Conservation (phyloP, 2,888 invertebrate genomes). For the Phyllotreta striolata region DNA sequence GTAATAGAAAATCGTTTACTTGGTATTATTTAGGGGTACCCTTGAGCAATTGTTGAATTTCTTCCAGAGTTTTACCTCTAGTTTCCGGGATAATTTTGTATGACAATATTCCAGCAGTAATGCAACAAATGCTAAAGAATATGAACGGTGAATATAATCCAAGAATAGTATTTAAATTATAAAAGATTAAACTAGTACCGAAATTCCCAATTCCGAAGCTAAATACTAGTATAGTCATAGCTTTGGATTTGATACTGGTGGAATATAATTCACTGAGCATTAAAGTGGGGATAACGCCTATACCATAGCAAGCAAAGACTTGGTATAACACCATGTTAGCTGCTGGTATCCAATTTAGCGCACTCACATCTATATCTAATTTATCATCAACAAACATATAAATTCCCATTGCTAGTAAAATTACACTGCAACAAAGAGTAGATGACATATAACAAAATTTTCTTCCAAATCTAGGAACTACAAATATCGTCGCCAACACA, state of each 20-base stretch:
- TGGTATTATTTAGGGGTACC: not conserved
- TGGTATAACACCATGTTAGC: slow-evolving; percentile 46
- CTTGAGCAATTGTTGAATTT: slow-evolving; percentile 50
- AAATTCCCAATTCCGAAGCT: slow-evolving; percentile 44
- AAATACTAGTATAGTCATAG: slow-evolving; percentile 38
- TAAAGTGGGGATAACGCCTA: slow-evolving; percentile 50
- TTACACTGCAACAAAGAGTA: slow-evolving; percentile 42
- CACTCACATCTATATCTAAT: slow-evolving; percentile 38
- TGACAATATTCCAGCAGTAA: slow-evolving; percentile 45
- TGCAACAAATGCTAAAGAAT: slow-evolving; percentile 47
- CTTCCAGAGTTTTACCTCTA: slow-evolving; percentile 54
- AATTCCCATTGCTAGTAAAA: slow-evolving; percentile 41
- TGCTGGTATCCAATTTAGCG: slow-evolving; percentile 50
- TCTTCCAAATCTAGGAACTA: slow-evolving; percentile 51
- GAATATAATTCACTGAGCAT: slow-evolving; percentile 54
- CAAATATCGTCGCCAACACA: slow-evolving; percentile 41
- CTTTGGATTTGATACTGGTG: slow-evolving; percentile 52
- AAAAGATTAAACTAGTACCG: slow-evolving; percentile 49
- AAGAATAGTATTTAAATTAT: slow-evolving; percentile 46
- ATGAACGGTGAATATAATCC: slow-evolving; percentile 51
- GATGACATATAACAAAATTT: slow-evolving; percentile 50
- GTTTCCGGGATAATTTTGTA: slow-evolving; percentile 54
- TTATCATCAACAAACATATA: slow-evolving; percentile 48
- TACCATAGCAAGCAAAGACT: slow-evolving; percentile 42
- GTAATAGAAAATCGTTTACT: not conserved